Conservation (phyloP, 1,140 invertebrate genomes). For the Euwallacea similis region DNA sequence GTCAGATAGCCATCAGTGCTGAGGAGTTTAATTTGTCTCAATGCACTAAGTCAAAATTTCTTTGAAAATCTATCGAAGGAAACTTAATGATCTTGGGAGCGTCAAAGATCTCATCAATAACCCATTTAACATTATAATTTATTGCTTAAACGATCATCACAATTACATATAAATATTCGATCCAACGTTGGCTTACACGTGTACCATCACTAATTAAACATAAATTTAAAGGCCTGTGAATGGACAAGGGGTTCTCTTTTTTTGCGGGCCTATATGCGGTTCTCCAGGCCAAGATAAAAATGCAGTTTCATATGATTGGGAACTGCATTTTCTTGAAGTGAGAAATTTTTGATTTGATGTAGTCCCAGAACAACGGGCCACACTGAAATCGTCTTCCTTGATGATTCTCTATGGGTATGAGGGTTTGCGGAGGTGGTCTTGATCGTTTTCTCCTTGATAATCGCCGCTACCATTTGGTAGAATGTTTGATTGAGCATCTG, state of each 20-base stretch:
- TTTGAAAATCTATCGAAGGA: neutral
- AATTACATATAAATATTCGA: slow-evolving; percentile 44
- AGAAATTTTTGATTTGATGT: too few species aligned
- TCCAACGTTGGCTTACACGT: slow-evolving; percentile 39
- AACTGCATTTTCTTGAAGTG: too few species aligned
- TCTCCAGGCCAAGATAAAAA: slow-evolving; percentile 6
- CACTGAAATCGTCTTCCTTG: neutral
- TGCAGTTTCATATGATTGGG: neutral
- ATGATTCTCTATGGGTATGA: neutral
- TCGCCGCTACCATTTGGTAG: too few species aligned
- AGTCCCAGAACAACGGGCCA: too few species aligned
- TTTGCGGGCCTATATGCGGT: slow-evolving; percentile 15
- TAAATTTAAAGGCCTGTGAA: slow-evolving; percentile 39
- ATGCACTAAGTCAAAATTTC: neutral
- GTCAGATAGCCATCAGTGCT: too few species aligned
- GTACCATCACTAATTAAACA: slow-evolving; percentile 43
- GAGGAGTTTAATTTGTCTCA: too few species aligned
- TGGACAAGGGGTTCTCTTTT: slow-evolving; percentile 32
- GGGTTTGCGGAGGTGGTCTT: neutral
- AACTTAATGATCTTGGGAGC: neutral
- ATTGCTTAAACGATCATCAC: slow-evolving; percentile 38
- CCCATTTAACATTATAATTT: slow-evolving; percentile 39
- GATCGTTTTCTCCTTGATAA: neutral
- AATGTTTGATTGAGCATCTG: neutral
- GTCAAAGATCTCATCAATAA: slow-evolving; percentile 35